Percentiles rank a stretch among this genome's conserved stretches.
Evolutionary conservation across 2,888 invertebrate species (phyloP).

Genomic region (Drosophila heteroneura): DNA sequence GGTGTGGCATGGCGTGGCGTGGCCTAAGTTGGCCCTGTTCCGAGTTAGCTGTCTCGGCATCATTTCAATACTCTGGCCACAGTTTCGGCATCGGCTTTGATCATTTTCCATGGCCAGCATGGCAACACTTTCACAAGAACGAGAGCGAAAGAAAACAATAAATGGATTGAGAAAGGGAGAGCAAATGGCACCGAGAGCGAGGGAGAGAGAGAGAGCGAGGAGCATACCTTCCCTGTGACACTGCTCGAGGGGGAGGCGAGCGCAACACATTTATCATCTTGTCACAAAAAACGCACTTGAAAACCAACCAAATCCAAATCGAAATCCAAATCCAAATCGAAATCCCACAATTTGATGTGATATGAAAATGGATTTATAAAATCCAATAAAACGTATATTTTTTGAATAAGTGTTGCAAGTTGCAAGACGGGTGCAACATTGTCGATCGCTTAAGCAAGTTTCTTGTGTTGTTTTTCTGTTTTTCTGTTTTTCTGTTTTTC

Average conservation of each 20-base stretch:
- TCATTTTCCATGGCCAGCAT: conserved; percentile 68
- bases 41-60: conserved; percentile 1
- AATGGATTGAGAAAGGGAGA: background rate
- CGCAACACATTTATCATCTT: conserved; percentile 70
- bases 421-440: background rate
- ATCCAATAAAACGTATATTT: background rate
- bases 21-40: conserved; percentile 3
- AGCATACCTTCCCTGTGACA: background rate
- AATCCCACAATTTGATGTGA: conserved; percentile 17
- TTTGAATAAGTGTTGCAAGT: background rate
- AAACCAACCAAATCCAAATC: conserved; percentile 12
- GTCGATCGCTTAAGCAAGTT: background rate
- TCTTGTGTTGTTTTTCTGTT: background rate
- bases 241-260: conserved; percentile 7
- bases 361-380: background rate
- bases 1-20: background rate
- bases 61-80: conserved; percentile 53
- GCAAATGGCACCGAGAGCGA: conserved; percentile 18
- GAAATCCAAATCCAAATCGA: conserved; percentile 8
- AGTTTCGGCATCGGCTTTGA: conserved; percentile 66
- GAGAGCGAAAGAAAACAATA: conserved; percentile 6
- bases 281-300: conserved; percentile 64
- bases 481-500: too few relatives aligned
- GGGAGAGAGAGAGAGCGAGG: background rate
- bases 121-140: conserved; percentile 45